Evolutionary conservation across 2,113 vertebrate species (phyloP).

Genomic region (Nannobrachium achirus): DNA sequence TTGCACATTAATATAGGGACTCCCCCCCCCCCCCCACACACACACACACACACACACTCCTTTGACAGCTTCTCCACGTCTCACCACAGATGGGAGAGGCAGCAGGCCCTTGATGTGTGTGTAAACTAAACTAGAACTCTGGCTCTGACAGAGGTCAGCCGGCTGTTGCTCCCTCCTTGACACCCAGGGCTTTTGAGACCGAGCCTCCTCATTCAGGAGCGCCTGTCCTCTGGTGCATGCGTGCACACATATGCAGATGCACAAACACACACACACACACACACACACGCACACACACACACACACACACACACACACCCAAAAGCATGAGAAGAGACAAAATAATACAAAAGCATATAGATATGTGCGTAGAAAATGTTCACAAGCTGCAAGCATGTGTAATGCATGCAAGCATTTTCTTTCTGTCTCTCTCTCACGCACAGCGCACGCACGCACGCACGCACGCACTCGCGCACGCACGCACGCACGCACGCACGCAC

Average conservation of each 20-base stretch:
- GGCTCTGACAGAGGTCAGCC: conserved; percentile 16
- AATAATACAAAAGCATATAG: neutral
- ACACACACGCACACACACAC: neutral
- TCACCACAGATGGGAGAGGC: conserved; percentile 19
- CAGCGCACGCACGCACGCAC: too few species aligned
- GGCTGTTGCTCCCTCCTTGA: conserved; percentile 4
- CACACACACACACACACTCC: neutral
- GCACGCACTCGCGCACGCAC: too few species aligned
- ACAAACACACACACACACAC: neutral
- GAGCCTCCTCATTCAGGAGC: neutral
- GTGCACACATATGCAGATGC: conserved; percentile 4
- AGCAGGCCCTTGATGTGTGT: conserved; percentile 10
- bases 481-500: conserved; percentile 4
- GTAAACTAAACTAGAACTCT: conserved; percentile 11
- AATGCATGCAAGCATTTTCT: neutral
- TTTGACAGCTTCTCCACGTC: conserved; percentile 17
- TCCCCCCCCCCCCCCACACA: too few species aligned
- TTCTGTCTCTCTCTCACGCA: too few species aligned
- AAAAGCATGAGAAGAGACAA: neutral
- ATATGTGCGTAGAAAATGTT: neutral
- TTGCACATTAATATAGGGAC: too few species aligned
- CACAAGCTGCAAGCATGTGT: neutral
- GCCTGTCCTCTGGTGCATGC: conserved; percentile 5
- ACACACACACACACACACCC: neutral
- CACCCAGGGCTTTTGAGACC: conserved; percentile 3